A percentile compares a stretch with the other conserved stretches of the same genome.
phyloP scores from a whole-genome alignment of 2,113 vertebrate genomes.

The Dromaius novaehollandiae region DNA sequence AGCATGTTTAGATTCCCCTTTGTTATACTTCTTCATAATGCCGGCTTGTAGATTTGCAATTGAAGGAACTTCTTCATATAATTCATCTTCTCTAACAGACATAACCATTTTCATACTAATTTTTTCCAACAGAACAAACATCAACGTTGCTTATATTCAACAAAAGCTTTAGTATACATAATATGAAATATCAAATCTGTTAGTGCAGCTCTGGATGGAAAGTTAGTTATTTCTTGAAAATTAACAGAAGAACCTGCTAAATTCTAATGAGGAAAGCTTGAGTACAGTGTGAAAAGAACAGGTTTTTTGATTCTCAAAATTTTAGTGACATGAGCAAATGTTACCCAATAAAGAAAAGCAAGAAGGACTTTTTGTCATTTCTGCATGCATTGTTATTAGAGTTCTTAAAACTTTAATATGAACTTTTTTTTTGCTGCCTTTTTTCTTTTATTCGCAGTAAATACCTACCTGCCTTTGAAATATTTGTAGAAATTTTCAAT shows the following conservation, averaged over 20 bases:
- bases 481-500: neutral
- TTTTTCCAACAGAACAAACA: neutral
- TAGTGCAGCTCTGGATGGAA: neutral
- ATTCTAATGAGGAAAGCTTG: neutral
- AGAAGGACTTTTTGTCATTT: neutral
- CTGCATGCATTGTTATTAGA: neutral
- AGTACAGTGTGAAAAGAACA: neutral
- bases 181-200: neutral
- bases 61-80: neutral
- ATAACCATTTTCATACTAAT: neutral
- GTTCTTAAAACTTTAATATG: neutral
- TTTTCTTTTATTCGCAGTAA: neutral
- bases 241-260: neutral
- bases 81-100: neutral
- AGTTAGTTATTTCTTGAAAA: neutral
- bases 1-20: neutral
- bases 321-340: neutral
- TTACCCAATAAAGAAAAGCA: neutral
- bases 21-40: neutral
- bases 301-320: neutral
- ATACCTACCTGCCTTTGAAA: neutral
- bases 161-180: neutral
- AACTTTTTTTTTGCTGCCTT: neutral
- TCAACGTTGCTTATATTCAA: neutral
- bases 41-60: accelerated